Conservation (phyloP, 2,113 vertebrate species). For the Neolamprologus sp. region DNA sequence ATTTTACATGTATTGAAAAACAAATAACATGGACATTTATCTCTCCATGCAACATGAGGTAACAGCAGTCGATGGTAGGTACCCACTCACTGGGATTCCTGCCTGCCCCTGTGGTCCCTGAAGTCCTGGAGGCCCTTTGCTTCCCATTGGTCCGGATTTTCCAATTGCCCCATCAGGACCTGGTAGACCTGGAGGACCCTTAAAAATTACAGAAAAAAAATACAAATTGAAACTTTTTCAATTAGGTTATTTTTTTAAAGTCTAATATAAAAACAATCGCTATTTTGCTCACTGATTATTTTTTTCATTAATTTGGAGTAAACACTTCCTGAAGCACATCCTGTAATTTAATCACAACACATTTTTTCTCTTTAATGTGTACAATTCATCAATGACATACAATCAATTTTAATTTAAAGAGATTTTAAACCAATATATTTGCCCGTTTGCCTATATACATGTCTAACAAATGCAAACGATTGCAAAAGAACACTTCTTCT, state of each 20-base stretch:
- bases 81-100: constrained; percentile 79
- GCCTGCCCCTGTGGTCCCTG: constrained; percentile 60
- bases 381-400: background rate
- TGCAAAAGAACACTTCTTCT: background rate
- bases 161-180: constrained; percentile 68
- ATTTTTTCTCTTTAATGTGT: background rate
- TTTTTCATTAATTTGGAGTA: background rate
- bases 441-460: background rate
- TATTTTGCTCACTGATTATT: background rate
- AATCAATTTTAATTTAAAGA: background rate
- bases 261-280: background rate
- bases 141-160: constrained; percentile 73
- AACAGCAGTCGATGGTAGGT: constrained; percentile 2
- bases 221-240: background rate
- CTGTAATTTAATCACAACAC: background rate
- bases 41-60: background rate
- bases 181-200: constrained; percentile 69
- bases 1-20: background rate
- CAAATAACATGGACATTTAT: background rate
- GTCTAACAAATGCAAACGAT: background rate
- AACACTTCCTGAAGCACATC: background rate
- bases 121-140: constrained; percentile 61
- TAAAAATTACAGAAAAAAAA: constrained; percentile 23
- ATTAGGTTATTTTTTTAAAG: background rate
- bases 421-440: background rate